Percentiles rank a stretch among this genome's conserved stretches.
phyloP scores from a whole-genome alignment of 2,797 vertebrate species.

The Diplodus sargus region DNA sequence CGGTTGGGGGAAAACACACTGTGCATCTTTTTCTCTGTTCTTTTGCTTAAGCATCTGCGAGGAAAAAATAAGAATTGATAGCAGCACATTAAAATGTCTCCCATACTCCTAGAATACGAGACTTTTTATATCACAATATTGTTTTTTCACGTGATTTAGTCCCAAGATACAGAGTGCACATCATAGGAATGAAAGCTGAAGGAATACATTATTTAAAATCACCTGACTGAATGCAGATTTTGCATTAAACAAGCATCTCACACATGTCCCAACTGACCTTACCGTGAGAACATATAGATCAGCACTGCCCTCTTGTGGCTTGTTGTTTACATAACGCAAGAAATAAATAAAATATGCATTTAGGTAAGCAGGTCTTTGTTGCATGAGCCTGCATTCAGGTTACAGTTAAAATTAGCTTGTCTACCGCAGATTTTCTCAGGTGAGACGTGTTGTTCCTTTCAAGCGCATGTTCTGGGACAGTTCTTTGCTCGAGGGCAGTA shows the following conservation, averaged over 20 bases:
- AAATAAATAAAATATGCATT: conserved; percentile 42
- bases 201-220: conserved; percentile 1
- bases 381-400: conserved; percentile 44
- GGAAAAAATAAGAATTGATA: not conserved
- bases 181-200: not conserved
- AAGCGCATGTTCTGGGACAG: conserved; percentile 21
- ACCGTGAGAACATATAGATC: conserved; percentile 7
- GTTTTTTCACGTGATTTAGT: not conserved
- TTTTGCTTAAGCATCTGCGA: not conserved
- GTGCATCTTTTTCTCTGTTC: conserved; percentile 5
- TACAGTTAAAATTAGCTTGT: conserved; percentile 48
- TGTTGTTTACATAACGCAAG: conserved; percentile 18
- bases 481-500: not conserved
- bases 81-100: not conserved
- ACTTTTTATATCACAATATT: not conserved
- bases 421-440: conserved; percentile 18
- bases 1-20: not conserved
- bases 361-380: conserved; percentile 52
- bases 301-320: conserved; percentile 71
- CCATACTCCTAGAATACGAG: not conserved
- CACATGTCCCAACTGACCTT: not conserved
- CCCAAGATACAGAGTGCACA: not conserved
- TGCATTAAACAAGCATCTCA: not conserved
- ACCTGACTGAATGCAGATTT: conserved; percentile 20
- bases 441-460: conserved; percentile 15